These are phyloP conservation scores for Brenthis hecate DNA, from an alignment of 2,888 invertebrate genomes.

Conservation along the genomic window DNA sequence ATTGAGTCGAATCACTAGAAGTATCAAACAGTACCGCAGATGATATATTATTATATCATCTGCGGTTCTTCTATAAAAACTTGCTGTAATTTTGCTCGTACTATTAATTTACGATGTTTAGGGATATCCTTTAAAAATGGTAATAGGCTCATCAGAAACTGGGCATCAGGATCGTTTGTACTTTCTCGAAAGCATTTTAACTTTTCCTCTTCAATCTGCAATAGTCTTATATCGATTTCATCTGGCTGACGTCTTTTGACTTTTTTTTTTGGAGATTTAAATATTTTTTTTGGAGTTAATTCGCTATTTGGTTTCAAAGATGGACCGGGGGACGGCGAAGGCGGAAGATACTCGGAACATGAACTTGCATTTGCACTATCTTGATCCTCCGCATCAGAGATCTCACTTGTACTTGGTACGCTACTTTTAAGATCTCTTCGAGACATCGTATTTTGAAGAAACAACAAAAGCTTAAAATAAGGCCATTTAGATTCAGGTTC, in stretches of 20 bases:
- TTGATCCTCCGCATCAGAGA: background rate
- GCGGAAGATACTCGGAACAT: background rate
- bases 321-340: background rate
- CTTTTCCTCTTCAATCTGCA: conserved; percentile 10
- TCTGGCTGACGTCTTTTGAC: conserved; percentile 10
- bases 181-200: conserved; percentile 5
- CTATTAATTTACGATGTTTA: too few species aligned
- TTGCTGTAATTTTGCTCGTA: too few species aligned
- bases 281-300: conserved; percentile 5
- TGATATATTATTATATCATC: too few species aligned
- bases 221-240: conserved; percentile 10
- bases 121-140: conserved; percentile 3
- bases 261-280: conserved; percentile 14
- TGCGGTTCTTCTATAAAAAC: too few species aligned
- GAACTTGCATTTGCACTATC: conserved; percentile 8
- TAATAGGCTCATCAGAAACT: conserved; percentile 9
- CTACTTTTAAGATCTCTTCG: conserved; percentile 9
- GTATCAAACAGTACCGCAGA: too few species aligned
- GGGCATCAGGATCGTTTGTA: conserved; percentile 9
- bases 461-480: conserved; percentile 6
- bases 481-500: conserved; percentile 5
- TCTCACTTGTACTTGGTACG: conserved; percentile 8
- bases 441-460: conserved; percentile 7
- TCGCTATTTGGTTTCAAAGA: conserved; percentile 4
- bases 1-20: too few species aligned